phyloP scores from a whole-genome alignment of 2,888 invertebrate genomes.

The Acanthococcus lagerstroemiae region DNA sequence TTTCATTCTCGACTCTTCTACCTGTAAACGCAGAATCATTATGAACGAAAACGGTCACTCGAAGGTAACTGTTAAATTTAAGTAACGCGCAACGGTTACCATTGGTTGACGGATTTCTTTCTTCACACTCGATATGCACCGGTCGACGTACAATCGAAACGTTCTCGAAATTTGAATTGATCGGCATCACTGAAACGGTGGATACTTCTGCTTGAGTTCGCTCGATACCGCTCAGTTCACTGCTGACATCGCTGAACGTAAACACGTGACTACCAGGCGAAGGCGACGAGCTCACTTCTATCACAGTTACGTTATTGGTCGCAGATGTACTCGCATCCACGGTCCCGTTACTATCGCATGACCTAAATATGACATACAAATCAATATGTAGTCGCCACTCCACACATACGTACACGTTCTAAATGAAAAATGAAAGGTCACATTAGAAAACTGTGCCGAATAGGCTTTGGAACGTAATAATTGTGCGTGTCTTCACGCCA shows the following conservation, averaged over 20 bases:
- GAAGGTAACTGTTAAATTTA: too few relatives aligned
- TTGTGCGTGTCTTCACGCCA: too few relatives aligned
- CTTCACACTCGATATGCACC: neutral
- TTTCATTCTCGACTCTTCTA: too few relatives aligned
- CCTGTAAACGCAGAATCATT: too few relatives aligned
- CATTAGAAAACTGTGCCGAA: too few relatives aligned
- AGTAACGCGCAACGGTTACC: too few relatives aligned
- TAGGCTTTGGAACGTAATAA: too few relatives aligned
- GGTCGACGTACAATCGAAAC: neutral
- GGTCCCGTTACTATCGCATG: neutral
- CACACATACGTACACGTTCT: too few relatives aligned
- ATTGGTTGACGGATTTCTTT: conserved; percentile 1
- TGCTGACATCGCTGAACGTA: conserved; percentile 8
- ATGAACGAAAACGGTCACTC: too few relatives aligned
- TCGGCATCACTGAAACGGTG: conserved; percentile 18
- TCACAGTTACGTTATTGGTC: conserved; percentile 37
- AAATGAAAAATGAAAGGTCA: too few relatives aligned
- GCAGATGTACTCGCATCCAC: conserved; percentile 1
- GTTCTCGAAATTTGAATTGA: conserved; percentile 7
- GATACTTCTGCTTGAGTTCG: neutral
- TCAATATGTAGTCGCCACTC: too few relatives aligned
- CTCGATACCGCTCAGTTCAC: conserved; percentile 1
- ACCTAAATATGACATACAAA: too few relatives aligned
- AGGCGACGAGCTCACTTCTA: conserved; percentile 36
- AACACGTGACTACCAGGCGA: conserved; percentile 2